A percentile compares a stretch with the other conserved stretches of the same genome.
Evolutionary conservation across 2,888 invertebrate species (phyloP).

Genomic region (Tetheella fluctuosa): DNA sequence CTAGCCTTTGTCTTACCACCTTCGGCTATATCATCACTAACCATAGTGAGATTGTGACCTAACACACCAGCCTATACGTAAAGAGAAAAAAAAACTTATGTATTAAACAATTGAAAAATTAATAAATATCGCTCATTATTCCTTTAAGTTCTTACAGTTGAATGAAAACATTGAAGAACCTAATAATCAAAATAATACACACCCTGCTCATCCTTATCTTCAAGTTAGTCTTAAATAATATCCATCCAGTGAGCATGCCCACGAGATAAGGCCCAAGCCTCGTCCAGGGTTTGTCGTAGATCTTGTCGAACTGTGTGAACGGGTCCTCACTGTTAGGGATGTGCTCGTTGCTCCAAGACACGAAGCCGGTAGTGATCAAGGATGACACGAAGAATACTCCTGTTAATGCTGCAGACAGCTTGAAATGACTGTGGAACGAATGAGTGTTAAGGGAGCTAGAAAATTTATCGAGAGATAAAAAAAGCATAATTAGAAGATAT

Average conservation of each 20-base stretch:
- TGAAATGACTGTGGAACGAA: conserved; percentile 86
- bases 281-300: conserved; percentile 96
- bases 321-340: conserved; percentile 92
- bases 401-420: conserved; percentile 87
- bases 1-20: no score
- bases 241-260: conserved; percentile 93
- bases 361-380: conserved; percentile 91
- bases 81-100: no score
- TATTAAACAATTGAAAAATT: no score
- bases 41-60: no score
- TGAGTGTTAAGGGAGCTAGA: background rate
- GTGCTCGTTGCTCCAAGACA: conserved; percentile 91
- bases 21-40: no score
- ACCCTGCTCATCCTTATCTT: conserved; percentile 90
- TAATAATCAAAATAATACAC: background rate
- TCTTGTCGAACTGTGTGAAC: conserved; percentile 92
- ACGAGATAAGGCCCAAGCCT: conserved; percentile 92
- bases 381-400: conserved; percentile 89
- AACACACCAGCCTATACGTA: no score
- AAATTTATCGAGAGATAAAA: background rate
- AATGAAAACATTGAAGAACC: background rate
- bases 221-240: conserved; percentile 91
- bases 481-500: conserved; percentile 9
- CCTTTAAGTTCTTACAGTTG: no score
- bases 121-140: no score